phyloP scores from a whole-genome alignment of 2,888 invertebrate species.

The Brachyptera risi region DNA sequence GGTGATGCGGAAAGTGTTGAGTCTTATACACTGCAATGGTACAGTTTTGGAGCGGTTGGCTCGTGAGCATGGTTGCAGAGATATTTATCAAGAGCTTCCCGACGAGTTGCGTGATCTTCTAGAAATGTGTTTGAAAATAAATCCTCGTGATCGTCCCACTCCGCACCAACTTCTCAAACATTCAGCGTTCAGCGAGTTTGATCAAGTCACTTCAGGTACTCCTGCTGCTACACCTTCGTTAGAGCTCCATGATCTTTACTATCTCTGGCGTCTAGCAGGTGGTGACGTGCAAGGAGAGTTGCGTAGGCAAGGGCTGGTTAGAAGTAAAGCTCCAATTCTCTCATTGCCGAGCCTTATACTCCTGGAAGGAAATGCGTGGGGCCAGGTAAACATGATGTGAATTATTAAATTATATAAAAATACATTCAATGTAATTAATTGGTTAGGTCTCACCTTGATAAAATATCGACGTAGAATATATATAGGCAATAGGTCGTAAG shows the following conservation, averaged over 20 bases:
- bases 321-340: slow-evolving; percentile 75
- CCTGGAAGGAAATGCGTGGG: slow-evolving; percentile 45
- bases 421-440: no score
- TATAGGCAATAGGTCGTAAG: no score
- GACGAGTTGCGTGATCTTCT: slow-evolving; percentile 11
- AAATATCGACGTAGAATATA: no score
- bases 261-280: slow-evolving; percentile 94
- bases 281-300: slow-evolving; percentile 89
- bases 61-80: slow-evolving; percentile 69
- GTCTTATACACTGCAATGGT: slow-evolving; percentile 58
- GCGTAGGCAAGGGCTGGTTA: slow-evolving; percentile 84
- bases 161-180: slow-evolving; percentile 57
- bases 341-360: slow-evolving; percentile 70
- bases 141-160: slow-evolving; percentile 58
- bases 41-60: slow-evolving; percentile 67
- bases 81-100: slow-evolving; percentile 37
- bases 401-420: no score
- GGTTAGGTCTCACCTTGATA: no score
- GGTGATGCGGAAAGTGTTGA: slow-evolving; percentile 68
- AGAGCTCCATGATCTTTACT: slow-evolving; percentile 79
- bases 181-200: slow-evolving; percentile 46
- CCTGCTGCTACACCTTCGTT: slow-evolving; percentile 44
- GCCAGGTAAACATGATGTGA: slow-evolving; percentile 46
- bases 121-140: slow-evolving; percentile 43
- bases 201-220: not conserved